Evolutionary conservation across 2,797 vertebrate genomes (phyloP), one percentile per base, ranked within the genome.

Genomic region (Prunella strophiata): DNA sequence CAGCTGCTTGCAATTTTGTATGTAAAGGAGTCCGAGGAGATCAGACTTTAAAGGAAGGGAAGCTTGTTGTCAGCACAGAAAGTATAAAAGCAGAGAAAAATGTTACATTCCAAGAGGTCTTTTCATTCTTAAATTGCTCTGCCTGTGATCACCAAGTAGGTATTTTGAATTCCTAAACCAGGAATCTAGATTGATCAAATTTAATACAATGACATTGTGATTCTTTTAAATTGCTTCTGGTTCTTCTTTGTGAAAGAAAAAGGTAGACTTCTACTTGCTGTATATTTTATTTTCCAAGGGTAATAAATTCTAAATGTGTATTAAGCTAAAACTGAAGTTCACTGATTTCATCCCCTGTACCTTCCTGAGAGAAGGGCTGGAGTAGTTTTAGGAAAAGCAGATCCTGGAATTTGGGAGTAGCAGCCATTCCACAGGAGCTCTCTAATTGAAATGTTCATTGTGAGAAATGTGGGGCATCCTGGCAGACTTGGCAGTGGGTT

Each of bases 371-470:
- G 14, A 52, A 47, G 11, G 5, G 7, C 9, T 13, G 23, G 12
- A 19, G n/a, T 10, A 16, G 52, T 55, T 54, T 43, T 55, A 29
- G 52, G 57, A 74, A 61, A 8, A 59, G 57, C 52, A 71, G 61
- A 12, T 61, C 6, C n/a, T 74, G 61, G 62, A 51, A 55, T 13
- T 29, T 43, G 6, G 61, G 45, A 86, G 30, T 18, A 61, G 61
- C 22, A 73, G 59, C 47, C 15, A 1, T 61, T 57, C 18, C 72
- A 30, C 85, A 77, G 63, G 36, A 80, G 21, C 27, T 34, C 47
- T 16, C 17, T 73, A 7, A 40, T 38, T n/a, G 75, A 26, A 22
- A 27, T 29, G 12, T 7, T 65, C 10, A 2, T 47, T 0, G 0
- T 59, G 48, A 61, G 72, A 34, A 72, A 22, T 10, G 18, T 36